A percentile compares a stretch with the other conserved stretches of the same genome.
These are phyloP conservation scores for Psophia crepitans DNA, from an alignment of 2,113 vertebrate genomes.

Conservation along the genomic window DNA sequence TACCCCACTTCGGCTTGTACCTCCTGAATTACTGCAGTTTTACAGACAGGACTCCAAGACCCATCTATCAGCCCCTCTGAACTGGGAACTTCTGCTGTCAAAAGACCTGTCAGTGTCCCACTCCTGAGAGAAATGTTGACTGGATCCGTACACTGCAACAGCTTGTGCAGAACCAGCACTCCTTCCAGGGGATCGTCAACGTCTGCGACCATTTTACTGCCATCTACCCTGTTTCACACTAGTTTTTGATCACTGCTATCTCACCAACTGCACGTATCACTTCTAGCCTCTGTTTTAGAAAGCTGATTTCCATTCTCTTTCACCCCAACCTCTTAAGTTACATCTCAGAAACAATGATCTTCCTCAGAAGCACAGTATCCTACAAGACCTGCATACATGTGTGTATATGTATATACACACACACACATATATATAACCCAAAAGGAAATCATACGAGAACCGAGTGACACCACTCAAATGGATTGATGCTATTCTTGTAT, in stretches of 20 bases:
- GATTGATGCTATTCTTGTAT: background rate
- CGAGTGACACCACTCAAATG: background rate
- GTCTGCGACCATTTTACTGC: background rate
- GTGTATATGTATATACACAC: too few species aligned
- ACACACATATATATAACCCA: background rate
- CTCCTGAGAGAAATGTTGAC: background rate
- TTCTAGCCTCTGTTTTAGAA: background rate
- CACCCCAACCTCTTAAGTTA: background rate
- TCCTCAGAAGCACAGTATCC: background rate
- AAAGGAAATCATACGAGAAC: background rate
- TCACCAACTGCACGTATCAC: background rate
- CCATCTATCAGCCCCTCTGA: background rate
- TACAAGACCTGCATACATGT: background rate
- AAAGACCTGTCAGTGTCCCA: background rate
- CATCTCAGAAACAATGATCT: background rate
- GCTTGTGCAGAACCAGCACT: background rate
- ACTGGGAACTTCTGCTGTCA: background rate
- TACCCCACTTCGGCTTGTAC: background rate
- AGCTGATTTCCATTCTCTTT: background rate
- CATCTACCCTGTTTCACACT: background rate
- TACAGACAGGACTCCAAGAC: background rate
- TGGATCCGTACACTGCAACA: background rate
- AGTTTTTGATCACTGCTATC: background rate
- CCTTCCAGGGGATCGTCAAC: background rate
- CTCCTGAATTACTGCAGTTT: background rate